phyloP scores from a whole-genome alignment of 2,797 vertebrate genomes.

The Salmo trutta region DNA sequence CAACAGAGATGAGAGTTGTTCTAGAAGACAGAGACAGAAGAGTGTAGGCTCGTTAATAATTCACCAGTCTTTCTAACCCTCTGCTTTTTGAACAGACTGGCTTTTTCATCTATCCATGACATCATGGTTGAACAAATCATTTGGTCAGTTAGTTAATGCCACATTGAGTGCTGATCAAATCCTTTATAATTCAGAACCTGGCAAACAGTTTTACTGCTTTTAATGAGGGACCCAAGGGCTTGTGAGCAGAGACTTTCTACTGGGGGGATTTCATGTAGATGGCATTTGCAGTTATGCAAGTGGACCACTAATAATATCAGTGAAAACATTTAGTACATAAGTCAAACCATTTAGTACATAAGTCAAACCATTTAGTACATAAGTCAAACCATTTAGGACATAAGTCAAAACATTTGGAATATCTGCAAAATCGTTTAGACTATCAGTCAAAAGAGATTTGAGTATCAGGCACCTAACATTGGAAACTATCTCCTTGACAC shows the following conservation, averaged over 20 bases:
- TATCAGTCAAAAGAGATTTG: not conserved
- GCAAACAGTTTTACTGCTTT: not conserved
- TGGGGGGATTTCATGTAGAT: not conserved
- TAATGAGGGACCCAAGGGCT: constrained; percentile 4
- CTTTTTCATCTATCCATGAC: not conserved
- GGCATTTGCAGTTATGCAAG: not conserved
- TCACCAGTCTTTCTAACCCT: not conserved
- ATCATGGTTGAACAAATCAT: not conserved
- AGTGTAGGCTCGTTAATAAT: not conserved
- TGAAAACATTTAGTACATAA: not conserved
- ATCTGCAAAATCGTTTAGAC: not conserved
- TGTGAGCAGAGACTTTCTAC: not conserved
- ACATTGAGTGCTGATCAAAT: not conserved
- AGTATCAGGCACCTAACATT: no score
- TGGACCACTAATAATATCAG: not conserved
- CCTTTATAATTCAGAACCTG: constrained; percentile 1
- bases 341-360: not conserved
- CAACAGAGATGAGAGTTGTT: no score
- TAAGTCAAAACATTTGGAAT: not conserved
- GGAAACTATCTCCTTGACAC: not conserved
- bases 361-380: not conserved
- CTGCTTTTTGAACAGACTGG: not conserved
- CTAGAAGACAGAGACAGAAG: not conserved
- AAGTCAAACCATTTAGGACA: not conserved
- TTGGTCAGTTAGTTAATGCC: not conserved